phyloP scores from a whole-genome alignment of 2,888 invertebrate genomes.

The Athalia rosae region DNA sequence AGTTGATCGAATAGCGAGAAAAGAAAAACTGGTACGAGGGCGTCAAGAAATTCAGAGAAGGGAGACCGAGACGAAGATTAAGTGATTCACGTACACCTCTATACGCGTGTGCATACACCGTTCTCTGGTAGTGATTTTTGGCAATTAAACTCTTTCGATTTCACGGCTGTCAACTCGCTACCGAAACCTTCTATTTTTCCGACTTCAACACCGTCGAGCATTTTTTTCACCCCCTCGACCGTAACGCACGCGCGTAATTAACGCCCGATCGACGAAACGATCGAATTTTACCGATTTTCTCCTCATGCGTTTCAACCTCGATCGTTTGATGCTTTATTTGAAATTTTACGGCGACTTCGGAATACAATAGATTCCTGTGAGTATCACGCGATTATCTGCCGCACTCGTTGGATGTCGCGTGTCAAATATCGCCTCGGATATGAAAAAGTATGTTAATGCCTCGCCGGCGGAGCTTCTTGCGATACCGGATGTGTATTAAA shows the following conservation, averaged over 20 bases:
- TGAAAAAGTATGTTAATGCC: neutral
- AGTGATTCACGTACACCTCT: neutral
- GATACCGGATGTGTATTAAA: constrained; percentile 22
- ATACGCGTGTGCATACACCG: neutral
- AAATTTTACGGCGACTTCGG: constrained; percentile 10
- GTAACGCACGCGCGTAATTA: no score
- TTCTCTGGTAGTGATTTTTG: constrained; percentile 8
- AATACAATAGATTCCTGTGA: neutral
- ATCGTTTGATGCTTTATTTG: constrained; percentile 20
- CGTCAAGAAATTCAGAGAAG: neutral
- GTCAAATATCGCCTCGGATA: neutral
- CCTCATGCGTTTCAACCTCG: constrained; percentile 9
- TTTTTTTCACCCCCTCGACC: neutral
- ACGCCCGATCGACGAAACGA: no score
- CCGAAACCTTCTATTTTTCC: neutral
- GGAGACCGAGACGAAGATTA: constrained; percentile 18
- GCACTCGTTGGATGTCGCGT: neutral
- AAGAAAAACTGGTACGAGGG: neutral
- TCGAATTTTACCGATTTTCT: no score
- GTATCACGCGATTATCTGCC: no score
- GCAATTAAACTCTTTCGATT: constrained; percentile 13
- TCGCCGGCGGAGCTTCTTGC: neutral
- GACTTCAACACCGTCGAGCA: neutral
- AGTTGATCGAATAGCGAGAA: neutral
- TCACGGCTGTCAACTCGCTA: neutral